Evolutionary conservation across 2,888 invertebrate genomes (phyloP).

Genomic region (Eristalinus sepulchralis): DNA sequence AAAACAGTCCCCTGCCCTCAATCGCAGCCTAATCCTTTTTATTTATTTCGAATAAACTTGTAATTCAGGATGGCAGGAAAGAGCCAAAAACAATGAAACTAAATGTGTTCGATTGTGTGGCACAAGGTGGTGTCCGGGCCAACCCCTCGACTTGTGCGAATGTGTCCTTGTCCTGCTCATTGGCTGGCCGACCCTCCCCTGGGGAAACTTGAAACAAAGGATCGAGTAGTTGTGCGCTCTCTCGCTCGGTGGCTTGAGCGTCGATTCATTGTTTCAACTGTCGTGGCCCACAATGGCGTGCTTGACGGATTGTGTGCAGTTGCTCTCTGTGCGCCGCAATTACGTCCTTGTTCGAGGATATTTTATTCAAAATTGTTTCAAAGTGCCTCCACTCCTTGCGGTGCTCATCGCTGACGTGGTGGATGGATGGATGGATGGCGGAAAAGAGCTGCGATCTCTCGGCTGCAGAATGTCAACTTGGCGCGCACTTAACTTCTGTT

Average conservation of each 20-base stretch:
- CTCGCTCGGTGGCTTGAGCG: conserved; percentile 16
- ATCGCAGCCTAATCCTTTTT: conserved; percentile 46
- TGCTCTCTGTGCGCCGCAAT: conserved; percentile 3
- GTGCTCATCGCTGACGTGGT: conserved; percentile 25
- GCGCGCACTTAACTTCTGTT: conserved; percentile 60
- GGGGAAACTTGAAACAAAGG: conserved; percentile 63
- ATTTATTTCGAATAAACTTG: conserved; percentile 63
- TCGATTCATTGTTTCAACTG: conserved; percentile 64
- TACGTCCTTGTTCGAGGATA: conserved; percentile 42
- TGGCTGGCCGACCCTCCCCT: conserved; percentile 46
- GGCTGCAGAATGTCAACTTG: conserved; percentile 45
- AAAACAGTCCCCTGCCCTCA: conserved; percentile 59
- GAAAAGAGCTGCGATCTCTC: conserved; percentile 37
- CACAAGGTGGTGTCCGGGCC: conserved; percentile 1
- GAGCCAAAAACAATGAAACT: neutral
- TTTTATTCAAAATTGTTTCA: conserved; percentile 53
- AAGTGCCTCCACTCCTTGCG: conserved; percentile 28
- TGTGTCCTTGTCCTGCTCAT: conserved; percentile 54
- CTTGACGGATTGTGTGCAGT: conserved; percentile 63
- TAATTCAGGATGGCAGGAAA: conserved; percentile 42
- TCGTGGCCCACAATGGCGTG: conserved; percentile 55
- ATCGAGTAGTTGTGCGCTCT: conserved; percentile 52
- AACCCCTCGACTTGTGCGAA: conserved; percentile 28
- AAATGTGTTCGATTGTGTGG: neutral
- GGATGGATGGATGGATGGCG: conserved; percentile 46